These are phyloP conservation scores for Acinonyx jubatus DNA, from an alignment of 2,113 vertebrate species.

Conservation along the genomic window DNA sequence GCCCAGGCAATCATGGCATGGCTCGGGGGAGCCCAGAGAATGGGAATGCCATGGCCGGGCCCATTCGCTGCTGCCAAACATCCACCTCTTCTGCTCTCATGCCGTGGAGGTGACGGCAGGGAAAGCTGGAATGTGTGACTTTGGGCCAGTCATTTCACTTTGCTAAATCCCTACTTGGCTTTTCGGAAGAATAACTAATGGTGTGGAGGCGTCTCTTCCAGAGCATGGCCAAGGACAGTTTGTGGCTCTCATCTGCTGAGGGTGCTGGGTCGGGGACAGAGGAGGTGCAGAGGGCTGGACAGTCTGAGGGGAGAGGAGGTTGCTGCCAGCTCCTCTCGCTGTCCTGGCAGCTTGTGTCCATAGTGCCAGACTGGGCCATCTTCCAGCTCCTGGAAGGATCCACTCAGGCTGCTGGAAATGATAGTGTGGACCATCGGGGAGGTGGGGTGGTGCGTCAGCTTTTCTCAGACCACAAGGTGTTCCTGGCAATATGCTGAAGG, in stretches of 20 bases:
- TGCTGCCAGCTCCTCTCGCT: not conserved
- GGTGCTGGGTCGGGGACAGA: too few species aligned
- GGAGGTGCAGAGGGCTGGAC: too few species aligned
- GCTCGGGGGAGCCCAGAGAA: not conserved
- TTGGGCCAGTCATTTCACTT: not conserved
- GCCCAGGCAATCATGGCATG: not conserved
- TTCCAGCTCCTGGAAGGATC: not conserved
- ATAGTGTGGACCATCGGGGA: not conserved
- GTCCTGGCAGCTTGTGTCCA: not conserved
- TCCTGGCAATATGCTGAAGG: conserved; percentile 60
- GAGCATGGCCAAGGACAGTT: not conserved
- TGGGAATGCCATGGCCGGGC: not conserved
- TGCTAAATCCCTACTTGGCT: not conserved
- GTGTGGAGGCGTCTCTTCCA: not conserved
- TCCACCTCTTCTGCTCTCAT: not conserved
- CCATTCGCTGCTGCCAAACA: not conserved
- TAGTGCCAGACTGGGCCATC: not conserved
- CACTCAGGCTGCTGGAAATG: not conserved
- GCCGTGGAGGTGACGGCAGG: not conserved
- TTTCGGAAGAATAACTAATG: not conserved
- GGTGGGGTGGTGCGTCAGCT: not conserved
- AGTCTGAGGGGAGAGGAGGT: not conserved
- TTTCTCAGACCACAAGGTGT: not conserved
- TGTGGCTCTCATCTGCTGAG: not conserved
- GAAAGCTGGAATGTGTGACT: not conserved